Evolutionary conservation across 2,888 invertebrate species (phyloP).

Genomic region (Corbicula japonica): DNA sequence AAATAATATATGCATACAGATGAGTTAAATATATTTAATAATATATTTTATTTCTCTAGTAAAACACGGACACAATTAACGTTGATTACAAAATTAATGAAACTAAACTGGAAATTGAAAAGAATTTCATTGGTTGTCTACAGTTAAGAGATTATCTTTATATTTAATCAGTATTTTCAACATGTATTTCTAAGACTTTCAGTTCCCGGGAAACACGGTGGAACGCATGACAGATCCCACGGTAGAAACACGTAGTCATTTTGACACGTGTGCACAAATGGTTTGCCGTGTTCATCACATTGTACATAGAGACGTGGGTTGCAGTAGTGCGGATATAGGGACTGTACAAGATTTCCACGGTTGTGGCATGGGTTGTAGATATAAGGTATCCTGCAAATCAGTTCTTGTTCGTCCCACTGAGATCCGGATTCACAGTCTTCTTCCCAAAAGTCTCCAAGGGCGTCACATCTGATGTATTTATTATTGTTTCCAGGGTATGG

Average conservation of each 20-base stretch:
- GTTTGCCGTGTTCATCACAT: background rate
- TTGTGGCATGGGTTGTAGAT: slow-evolving; percentile 1
- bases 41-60: too few relatives aligned
- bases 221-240: background rate
- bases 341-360: background rate
- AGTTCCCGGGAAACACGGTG: too few relatives aligned
- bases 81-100: too few relatives aligned
- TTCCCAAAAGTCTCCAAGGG: background rate
- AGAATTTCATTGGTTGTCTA: too few relatives aligned
- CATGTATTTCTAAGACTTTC: too few relatives aligned
- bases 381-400: background rate
- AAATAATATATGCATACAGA: too few relatives aligned
- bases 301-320: slow-evolving; percentile 1
- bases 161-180: too few relatives aligned
- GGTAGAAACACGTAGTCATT: background rate
- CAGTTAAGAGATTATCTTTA: too few relatives aligned
- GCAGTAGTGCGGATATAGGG: slow-evolving; percentile 3
- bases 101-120: too few relatives aligned
- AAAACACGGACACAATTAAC: too few relatives aligned
- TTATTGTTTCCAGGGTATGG: background rate
- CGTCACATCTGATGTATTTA: background rate
- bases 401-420: background rate
- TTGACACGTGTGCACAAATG: slow-evolving; percentile 1
- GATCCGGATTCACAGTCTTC: background rate
- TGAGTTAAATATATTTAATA: too few relatives aligned